These are phyloP conservation scores for Colaptes auratus DNA, from an alignment of 2,113 vertebrate genomes.

Conservation along the genomic window DNA sequence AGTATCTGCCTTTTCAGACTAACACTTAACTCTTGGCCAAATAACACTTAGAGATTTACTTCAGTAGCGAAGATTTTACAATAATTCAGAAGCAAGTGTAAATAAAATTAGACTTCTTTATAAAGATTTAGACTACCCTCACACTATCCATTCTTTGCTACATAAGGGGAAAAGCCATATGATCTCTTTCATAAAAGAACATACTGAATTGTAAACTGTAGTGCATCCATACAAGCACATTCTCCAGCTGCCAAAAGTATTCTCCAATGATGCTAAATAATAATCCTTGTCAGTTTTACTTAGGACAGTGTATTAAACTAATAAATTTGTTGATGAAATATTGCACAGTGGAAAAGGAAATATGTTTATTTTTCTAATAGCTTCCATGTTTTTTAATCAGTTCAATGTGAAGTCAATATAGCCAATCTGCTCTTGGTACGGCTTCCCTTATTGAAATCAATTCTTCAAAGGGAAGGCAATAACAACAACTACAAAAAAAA, in stretches of 20 bases:
- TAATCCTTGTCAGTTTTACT: constrained; percentile 28
- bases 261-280: constrained; percentile 50
- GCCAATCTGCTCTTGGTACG: constrained; percentile 58
- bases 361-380: constrained; percentile 64
- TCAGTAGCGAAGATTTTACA: background rate
- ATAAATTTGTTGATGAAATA: constrained; percentile 57
- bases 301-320: constrained; percentile 53
- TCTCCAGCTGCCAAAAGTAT: constrained; percentile 25
- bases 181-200: background rate
- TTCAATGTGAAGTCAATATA: constrained; percentile 68
- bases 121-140: background rate
- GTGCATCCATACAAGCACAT: background rate
- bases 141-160: background rate
- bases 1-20: background rate
- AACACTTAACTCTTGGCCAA: background rate
- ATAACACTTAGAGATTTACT: background rate
- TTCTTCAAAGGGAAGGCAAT: constrained; percentile 58
- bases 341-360: constrained; percentile 41
- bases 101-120: background rate
- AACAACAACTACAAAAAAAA: background rate
- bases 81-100: background rate
- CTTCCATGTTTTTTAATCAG: constrained; percentile 59
- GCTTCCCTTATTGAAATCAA: constrained; percentile 65
- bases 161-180: background rate
- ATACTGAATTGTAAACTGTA: background rate